These are phyloP conservation scores for Chymomyza procnemis DNA, from an alignment of 2,888 invertebrate species.

Conservation along the genomic window DNA sequence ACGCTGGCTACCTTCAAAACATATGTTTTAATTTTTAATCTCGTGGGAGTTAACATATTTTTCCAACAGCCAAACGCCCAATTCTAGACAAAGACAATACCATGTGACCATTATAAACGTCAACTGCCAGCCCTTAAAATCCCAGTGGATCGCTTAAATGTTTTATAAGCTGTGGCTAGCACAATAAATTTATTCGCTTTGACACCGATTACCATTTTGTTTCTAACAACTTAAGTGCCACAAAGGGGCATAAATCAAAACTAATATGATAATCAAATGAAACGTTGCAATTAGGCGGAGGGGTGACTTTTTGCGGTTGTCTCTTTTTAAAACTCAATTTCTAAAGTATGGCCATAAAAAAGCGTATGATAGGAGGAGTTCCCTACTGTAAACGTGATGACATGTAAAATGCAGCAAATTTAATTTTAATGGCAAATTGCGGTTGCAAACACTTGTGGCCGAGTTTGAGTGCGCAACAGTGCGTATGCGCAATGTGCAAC, in stretches of 20 bases:
- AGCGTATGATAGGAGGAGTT: neutral
- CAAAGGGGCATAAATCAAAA: neutral
- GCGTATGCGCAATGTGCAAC: conserved; percentile 54
- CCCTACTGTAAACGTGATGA: conserved; percentile 22
- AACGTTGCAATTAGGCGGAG: conserved; percentile 6
- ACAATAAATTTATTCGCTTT: neutral
- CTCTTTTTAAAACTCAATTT: neutral
- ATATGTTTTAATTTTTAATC: too few relatives aligned
- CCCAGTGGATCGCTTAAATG: neutral
- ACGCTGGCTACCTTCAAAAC: too few relatives aligned
- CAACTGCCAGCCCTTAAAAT: neutral
- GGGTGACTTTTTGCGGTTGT: neutral
- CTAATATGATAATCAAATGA: conserved; percentile 4
- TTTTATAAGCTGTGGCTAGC: neutral
- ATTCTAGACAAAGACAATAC: neutral
- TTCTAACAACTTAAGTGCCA: neutral
- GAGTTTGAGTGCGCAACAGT: conserved; percentile 18
- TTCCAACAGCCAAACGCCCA: neutral
- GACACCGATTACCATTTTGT: neutral
- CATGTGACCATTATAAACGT: neutral
- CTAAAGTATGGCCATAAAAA: neutral
- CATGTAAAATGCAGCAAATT: conserved; percentile 29
- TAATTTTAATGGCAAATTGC: conserved; percentile 23
- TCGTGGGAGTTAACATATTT: too few relatives aligned
- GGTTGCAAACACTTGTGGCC: conserved; percentile 5